These are phyloP conservation scores for Baronia brevicornis DNA, from an alignment of 2,888 invertebrate genomes.

Conservation along the genomic window DNA sequence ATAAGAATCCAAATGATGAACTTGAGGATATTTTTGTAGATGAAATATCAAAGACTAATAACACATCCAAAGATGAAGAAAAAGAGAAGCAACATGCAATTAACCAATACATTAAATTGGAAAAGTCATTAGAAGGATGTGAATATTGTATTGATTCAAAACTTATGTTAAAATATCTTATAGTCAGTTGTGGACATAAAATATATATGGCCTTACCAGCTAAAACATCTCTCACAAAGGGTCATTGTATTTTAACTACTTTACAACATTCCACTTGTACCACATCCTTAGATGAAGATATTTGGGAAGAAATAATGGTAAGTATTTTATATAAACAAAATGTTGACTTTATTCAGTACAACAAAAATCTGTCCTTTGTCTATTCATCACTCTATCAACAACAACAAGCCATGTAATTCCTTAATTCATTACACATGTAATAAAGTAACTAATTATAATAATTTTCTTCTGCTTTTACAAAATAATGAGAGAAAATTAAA, in stretches of 20 bases:
- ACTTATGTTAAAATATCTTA: slow-evolving; percentile 87
- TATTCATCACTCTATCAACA: too few species aligned
- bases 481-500: too few species aligned
- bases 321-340: slow-evolving; percentile 17
- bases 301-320: slow-evolving; percentile 91
- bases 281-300: slow-evolving; percentile 94
- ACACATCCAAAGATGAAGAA: slow-evolving; percentile 76
- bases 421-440: too few species aligned
- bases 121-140: slow-evolving; percentile 86
- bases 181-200: slow-evolving; percentile 86
- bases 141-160: slow-evolving; percentile 87
- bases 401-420: too few species aligned
- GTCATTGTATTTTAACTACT: slow-evolving; percentile 92
- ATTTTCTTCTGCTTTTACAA: too few species aligned
- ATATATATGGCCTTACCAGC: slow-evolving; percentile 90
- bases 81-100: slow-evolving; percentile 81
- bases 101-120: slow-evolving; percentile 81
- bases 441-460: too few species aligned
- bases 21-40: slow-evolving; percentile 91
- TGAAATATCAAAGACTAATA: slow-evolving; percentile 81
- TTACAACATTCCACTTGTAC: slow-evolving; percentile 86
- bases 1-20: slow-evolving; percentile 81
- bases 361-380: too few species aligned
- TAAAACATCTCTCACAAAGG: slow-evolving; percentile 85
- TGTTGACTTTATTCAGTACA: too few species aligned